Percentiles rank a stretch among this genome's conserved stretches.
These are phyloP conservation scores for Phyto melanocephala DNA, from an alignment of 2,888 invertebrate species.

Conservation along the genomic window DNA sequence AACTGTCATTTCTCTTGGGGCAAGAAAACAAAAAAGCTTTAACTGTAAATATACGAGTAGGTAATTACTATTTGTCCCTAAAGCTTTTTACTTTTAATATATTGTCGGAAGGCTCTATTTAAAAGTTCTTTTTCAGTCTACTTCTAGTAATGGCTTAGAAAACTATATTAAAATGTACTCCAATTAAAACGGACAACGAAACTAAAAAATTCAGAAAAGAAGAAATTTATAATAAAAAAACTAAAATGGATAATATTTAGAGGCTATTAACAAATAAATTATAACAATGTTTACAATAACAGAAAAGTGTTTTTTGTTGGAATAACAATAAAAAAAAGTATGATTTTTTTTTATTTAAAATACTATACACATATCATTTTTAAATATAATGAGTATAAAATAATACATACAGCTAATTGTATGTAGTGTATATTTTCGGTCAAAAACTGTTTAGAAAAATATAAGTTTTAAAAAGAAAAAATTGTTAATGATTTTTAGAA, in stretches of 20 bases:
- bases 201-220: not conserved
- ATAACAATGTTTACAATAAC: not conserved
- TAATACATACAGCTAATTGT: not conserved
- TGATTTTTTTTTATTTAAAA: not conserved
- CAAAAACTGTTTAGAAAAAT: not conserved
- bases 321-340: not conserved
- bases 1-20: conserved; percentile 22
- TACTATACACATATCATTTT: not conserved
- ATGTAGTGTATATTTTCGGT: not conserved
- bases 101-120: conserved; percentile 23
- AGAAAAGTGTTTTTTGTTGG: not conserved
- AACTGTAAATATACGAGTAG: not conserved
- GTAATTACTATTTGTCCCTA: conserved; percentile 31
- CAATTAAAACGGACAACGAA: conserved; percentile 52
- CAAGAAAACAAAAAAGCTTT: conserved; percentile 28
- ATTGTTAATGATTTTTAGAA: not conserved
- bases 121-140: conserved; percentile 48
- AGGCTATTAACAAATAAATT: not conserved
- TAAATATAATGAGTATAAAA: conserved; percentile 25
- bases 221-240: conserved; percentile 11
- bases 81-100: conserved; percentile 47
- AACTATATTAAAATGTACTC: conserved; percentile 14
- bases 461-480: not conserved
- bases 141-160: conserved; percentile 49
- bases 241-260: conserved; percentile 10